Evolutionary conservation across 2,113 vertebrate genomes (phyloP).

Genomic region (Herpailurus yagouaroundi): DNA sequence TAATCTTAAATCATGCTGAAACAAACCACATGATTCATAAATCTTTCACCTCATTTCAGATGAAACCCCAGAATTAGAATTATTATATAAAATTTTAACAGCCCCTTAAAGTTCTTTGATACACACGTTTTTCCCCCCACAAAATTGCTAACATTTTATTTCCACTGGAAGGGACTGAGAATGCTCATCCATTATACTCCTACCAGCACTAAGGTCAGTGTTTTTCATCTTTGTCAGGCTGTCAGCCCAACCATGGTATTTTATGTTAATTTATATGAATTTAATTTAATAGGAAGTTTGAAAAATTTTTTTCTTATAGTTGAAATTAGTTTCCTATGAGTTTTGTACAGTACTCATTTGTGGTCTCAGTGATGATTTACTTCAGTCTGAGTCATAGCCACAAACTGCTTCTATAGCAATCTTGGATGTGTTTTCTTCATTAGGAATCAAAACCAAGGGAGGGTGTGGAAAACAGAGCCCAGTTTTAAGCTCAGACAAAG

Average conservation of each 20-base stretch:
- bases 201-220: background rate
- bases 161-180: background rate
- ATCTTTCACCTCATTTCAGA: background rate
- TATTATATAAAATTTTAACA: background rate
- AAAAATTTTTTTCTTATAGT: background rate
- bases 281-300: conserved; percentile 35
- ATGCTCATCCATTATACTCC: background rate
- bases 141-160: background rate
- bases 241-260: background rate
- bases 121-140: background rate
- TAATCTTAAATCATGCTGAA: background rate
- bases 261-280: background rate
- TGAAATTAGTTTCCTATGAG: conserved; percentile 52
- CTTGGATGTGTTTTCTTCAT: background rate
- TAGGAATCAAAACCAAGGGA: background rate
- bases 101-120: background rate
- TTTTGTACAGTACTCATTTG: conserved; percentile 48
- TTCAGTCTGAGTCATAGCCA: conserved; percentile 35
- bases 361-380: background rate
- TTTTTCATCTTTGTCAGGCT: background rate
- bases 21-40: background rate
- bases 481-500: background rate
- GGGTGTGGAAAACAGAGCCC: background rate
- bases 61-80: background rate
- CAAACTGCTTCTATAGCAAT: background rate